Evolutionary conservation across 2,888 invertebrate genomes (phyloP).

Genomic region (Antitype chi): DNA sequence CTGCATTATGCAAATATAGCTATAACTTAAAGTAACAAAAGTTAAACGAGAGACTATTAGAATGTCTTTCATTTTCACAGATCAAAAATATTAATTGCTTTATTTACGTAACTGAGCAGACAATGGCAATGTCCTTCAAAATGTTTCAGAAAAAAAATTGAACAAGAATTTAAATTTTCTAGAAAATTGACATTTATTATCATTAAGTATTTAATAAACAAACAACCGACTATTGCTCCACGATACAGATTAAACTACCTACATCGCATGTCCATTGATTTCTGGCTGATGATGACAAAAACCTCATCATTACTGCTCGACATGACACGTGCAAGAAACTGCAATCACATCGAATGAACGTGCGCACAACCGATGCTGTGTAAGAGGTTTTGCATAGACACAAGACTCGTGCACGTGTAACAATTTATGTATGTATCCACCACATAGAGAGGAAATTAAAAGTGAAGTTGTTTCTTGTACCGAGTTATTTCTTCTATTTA

Average conservation of each 20-base stretch:
- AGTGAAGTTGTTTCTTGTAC: neutral
- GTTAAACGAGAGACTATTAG: too few relatives aligned
- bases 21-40: too few relatives aligned
- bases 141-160: neutral
- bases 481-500: too few relatives aligned
- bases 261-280: constrained; percentile 13
- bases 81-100: too few relatives aligned
- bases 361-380: neutral
- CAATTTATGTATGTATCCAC: neutral
- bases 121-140: too few relatives aligned
- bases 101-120: too few relatives aligned
- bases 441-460: neutral
- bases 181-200: neutral
- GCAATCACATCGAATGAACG: constrained; percentile 8
- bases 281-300: constrained; percentile 29
- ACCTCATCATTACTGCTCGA: neutral
- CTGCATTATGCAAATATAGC: too few relatives aligned
- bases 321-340: constrained; percentile 26
- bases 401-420: neutral
- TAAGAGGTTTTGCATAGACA: neutral
- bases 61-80: too few relatives aligned
- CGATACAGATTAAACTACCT: constrained; percentile 15
- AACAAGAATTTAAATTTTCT: neutral
- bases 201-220: neutral
- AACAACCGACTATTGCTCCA: too few relatives aligned